Evolutionary conservation across 2,888 invertebrate species (phyloP).

Genomic region (Meiosimyza platycephala): DNA sequence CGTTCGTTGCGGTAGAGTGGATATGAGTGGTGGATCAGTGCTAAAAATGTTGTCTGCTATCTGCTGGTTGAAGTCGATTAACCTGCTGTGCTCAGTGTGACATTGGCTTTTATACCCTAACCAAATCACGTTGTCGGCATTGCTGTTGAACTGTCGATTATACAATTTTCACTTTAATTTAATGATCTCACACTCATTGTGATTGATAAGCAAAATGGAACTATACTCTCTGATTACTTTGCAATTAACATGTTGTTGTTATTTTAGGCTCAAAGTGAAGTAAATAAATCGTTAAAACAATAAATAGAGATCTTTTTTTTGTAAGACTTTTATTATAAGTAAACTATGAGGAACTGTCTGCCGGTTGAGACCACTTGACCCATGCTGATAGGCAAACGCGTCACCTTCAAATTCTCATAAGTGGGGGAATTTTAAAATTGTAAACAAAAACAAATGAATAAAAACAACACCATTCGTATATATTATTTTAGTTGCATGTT

Average conservation of each 20-base stretch:
- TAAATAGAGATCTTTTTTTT: too few species aligned
- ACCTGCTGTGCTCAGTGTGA: not conserved
- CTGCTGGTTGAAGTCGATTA: slow-evolving; percentile 7
- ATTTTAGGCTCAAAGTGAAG: not conserved
- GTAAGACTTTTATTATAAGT: too few species aligned
- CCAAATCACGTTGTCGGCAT: not conserved
- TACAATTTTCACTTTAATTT: not conserved
- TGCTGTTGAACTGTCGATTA: not conserved
- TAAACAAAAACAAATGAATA: too few species aligned
- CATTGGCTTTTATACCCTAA: slow-evolving; percentile 26
- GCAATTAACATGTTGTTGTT: slow-evolving; percentile 22
- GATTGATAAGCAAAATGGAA: not conserved
- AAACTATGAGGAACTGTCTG: too few species aligned
- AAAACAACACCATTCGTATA: too few species aligned
- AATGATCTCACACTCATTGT: not conserved
- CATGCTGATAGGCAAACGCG: too few species aligned
- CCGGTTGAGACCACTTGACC: too few species aligned
- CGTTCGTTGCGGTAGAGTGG: too few species aligned
- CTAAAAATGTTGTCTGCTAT: not conserved
- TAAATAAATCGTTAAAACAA: too few species aligned
- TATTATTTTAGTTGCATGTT: too few species aligned
- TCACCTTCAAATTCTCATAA: too few species aligned
- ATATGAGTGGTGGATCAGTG: not conserved
- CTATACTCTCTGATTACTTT: slow-evolving; percentile 4
- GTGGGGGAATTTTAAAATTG: too few species aligned